Percentiles rank a stretch among this genome's conserved stretches.
Conservation (phyloP, 2,888 invertebrate genomes). For the Phasia obesa region DNA sequence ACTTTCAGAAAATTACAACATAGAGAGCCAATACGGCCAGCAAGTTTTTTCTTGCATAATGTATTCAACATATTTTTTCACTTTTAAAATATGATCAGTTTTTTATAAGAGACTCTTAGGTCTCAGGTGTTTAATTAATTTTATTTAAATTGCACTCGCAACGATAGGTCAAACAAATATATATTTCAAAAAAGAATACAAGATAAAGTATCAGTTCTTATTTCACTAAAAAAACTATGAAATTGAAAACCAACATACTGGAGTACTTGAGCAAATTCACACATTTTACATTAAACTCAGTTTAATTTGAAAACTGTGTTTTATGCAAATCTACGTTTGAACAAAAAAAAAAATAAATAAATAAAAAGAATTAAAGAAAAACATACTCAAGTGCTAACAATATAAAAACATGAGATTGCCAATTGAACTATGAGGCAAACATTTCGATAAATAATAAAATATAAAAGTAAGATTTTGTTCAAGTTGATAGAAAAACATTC, state of each 20-base stretch:
- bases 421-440: constrained; percentile 21
- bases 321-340: constrained; percentile 74
- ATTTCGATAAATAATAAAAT: constrained; percentile 10
- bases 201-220: constrained; percentile 46
- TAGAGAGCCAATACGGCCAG: too few species aligned
- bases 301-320: constrained; percentile 77
- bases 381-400: background rate
- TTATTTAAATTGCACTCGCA: constrained; percentile 13
- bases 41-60: too few species aligned
- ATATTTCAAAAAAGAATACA: constrained; percentile 36
- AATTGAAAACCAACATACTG: constrained; percentile 13
- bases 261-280: background rate
- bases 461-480: background rate
- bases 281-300: constrained; percentile 64
- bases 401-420: background rate
- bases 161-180: constrained; percentile 36
- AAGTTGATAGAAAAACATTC: background rate
- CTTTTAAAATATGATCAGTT: too few species aligned
- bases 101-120: too few species aligned
- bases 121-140: constrained; percentile 61
- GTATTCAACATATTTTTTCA: too few species aligned
- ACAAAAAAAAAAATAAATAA: constrained; percentile 14
- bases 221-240: constrained; percentile 23
- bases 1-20: too few species aligned
- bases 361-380: constrained; percentile 17